A percentile compares a stretch with the other conserved stretches of the same genome.
Evolutionary conservation across 2,113 vertebrate genomes (phyloP).

Genomic region (Sterrhoptilus dennistouni): DNA sequence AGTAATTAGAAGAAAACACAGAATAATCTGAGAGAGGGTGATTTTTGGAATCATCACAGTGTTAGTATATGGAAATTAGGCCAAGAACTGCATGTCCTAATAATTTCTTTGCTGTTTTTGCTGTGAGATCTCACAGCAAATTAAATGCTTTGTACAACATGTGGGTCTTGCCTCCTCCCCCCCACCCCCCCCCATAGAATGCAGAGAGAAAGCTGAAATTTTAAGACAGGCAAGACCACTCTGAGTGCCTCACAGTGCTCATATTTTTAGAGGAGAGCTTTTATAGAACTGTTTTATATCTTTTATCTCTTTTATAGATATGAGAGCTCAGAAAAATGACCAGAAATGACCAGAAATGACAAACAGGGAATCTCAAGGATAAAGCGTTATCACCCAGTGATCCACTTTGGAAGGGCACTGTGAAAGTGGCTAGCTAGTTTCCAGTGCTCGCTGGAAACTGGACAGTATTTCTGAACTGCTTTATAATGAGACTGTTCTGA

Average conservation of each 20-base stretch:
- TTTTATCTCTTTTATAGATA: no score
- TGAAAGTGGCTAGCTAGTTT: neutral
- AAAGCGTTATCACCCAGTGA: neutral
- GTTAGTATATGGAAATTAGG: neutral
- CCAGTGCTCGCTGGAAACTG: neutral
- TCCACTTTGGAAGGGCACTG: fast-evolving
- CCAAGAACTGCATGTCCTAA: neutral
- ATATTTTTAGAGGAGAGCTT: neutral
- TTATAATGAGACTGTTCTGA: neutral
- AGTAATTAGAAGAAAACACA: neutral
- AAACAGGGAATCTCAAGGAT: neutral
- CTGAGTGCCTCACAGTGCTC: neutral
- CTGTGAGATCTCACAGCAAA: neutral
- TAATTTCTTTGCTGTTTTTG: neutral
- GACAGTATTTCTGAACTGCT: neutral
- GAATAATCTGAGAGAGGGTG: neutral
- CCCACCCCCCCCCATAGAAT: neutral
- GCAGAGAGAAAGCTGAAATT: neutral
- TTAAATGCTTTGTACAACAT: neutral
- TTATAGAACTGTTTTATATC: no score
- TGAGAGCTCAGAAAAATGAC: neutral
- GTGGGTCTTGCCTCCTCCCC: neutral
- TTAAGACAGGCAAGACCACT: neutral
- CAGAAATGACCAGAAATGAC: neutral
- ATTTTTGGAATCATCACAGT: neutral